Percentiles rank a stretch among this genome's conserved stretches.
These are phyloP conservation scores for Timandra comae DNA, from an alignment of 2,888 invertebrate species.

Conservation along the genomic window DNA sequence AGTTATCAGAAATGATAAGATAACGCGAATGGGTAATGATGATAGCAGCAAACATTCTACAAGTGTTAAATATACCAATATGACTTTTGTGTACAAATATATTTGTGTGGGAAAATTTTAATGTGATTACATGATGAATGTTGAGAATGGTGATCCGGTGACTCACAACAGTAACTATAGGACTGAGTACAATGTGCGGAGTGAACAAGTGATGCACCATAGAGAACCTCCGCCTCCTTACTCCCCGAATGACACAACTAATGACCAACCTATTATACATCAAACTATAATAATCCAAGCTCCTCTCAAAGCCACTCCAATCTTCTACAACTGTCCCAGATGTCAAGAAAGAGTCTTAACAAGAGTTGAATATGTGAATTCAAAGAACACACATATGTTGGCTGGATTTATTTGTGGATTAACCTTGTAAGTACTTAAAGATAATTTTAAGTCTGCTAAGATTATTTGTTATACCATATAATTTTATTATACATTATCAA, in stretches of 20 bases:
- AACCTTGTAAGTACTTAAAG: slow-evolving; percentile 54
- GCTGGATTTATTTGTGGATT: slow-evolving; percentile 65
- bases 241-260: slow-evolving; percentile 22
- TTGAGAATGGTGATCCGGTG: slow-evolving; percentile 23
- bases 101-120: slow-evolving; percentile 17
- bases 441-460: too few species aligned
- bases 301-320: slow-evolving; percentile 41
- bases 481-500: too few species aligned
- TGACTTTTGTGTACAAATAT: slow-evolving; percentile 21
- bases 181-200: slow-evolving; percentile 25
- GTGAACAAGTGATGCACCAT: slow-evolving; percentile 25
- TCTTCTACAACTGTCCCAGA: slow-evolving; percentile 44
- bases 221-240: slow-evolving; percentile 59
- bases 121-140: slow-evolving; percentile 33
- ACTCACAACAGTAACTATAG: slow-evolving; percentile 21
- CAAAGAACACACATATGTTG: slow-evolving; percentile 57
- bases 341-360: slow-evolving; percentile 52
- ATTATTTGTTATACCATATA: too few species aligned
- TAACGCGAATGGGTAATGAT: slow-evolving; percentile 26
- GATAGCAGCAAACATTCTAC: slow-evolving; percentile 32
- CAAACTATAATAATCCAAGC: slow-evolving; percentile 48
- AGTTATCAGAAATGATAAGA: slow-evolving; percentile 44
- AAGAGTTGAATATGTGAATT: slow-evolving; percentile 51
- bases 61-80: slow-evolving; percentile 26
- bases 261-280: slow-evolving; percentile 36